Evolutionary conservation across 2,797 vertebrate species (phyloP), one percentile per base, ranked within the genome.

Genomic region (Meda fulgida): DNA sequence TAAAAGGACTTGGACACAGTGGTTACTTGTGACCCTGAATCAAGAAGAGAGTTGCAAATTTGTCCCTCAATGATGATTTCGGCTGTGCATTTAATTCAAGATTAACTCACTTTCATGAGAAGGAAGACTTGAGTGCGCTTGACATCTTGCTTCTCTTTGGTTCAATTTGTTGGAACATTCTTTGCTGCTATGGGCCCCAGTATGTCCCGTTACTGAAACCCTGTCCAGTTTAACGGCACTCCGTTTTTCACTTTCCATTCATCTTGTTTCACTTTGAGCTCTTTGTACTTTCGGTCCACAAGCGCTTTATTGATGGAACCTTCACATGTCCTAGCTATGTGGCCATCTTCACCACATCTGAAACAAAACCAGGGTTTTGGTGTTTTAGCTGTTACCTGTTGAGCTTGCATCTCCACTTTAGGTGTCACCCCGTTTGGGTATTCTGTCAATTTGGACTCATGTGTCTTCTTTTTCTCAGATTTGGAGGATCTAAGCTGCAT

Each of bases 11-110:
- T 31, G 31, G 31, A 31, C 31, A 31, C 31, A 31, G 31, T 31
- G 5, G 80, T 87, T 0, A 90, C 87, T 10, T 91, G 87, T 19
- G 87, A 89, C 0, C 84, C 84, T 4, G 80, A 78, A 48, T 86
- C 73, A 8, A 82, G 65, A 19, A 82, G 53, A 48, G 36, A 58
- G 31, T 51, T 70, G 29, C 73, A 83, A 3, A 23, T 21, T 5
- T 58, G 11, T 43, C 80, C 72, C 3, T 86, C 73, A 77, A 78
- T 19, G 1, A 40, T 16, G 4, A 81, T 66, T 29, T 48, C 29
- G 23, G 66, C 65, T 19, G 48, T 79, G 13, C 66, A 79, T 46
- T 70, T 31, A 5, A 84, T 36, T 7, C 66, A 11, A 29, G 5
- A 23, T 36, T 2, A 79, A 19, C 2, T 34, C 26, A n/a, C 26